Evolutionary conservation across 2,113 vertebrate species (phyloP), one percentile per base, ranked within the genome.

Genomic region (Noctilio leporinus): DNA sequence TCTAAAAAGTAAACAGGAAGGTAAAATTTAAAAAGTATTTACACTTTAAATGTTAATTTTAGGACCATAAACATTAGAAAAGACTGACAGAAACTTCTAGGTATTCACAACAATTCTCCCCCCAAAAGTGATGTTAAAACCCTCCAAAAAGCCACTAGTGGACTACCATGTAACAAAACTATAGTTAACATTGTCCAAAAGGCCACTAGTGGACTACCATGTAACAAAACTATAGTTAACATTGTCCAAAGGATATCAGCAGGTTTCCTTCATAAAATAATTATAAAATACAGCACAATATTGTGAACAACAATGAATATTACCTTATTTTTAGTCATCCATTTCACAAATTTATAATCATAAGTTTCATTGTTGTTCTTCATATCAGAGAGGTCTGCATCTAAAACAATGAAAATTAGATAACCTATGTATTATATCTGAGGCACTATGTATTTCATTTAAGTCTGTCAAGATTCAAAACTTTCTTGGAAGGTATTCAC

Each of bases 281-380:
- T 35, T 75, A 55, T 70, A 53, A 78, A 88, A 59, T 91, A 73
- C 2, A 94, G 77, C 24, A 92, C 2, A 62, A 22, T 75, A 59
- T 33, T 51, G 10, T 12, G 93, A 81, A 92, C 30, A 9, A 6
- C 62, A 89, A 47, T 87, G 86, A 38, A 19, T 4, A 72, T 92
- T 97, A 99, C 99, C 99, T 99, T 99, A 96, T 99, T 99, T 98
- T 98, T 98, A 93, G 99, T 99, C 99, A 99, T 99, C 99, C 99
- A 99, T 94, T 98, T 99, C 33, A 99, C 98, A 98, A 99, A 99
- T 96, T 98, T 99, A 97, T 99, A 99, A 97, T 99, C 99, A 87
- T 99, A 99, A 51, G 98, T 97, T 91, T 99, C 99, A 85, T 98
- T 97, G 0, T 62, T 93, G 55, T 95, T 98, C 49, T 83, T 98